Evolutionary conservation across 2,113 vertebrate genomes (phyloP).

Genomic region (Misgurnus mizolepis): DNA sequence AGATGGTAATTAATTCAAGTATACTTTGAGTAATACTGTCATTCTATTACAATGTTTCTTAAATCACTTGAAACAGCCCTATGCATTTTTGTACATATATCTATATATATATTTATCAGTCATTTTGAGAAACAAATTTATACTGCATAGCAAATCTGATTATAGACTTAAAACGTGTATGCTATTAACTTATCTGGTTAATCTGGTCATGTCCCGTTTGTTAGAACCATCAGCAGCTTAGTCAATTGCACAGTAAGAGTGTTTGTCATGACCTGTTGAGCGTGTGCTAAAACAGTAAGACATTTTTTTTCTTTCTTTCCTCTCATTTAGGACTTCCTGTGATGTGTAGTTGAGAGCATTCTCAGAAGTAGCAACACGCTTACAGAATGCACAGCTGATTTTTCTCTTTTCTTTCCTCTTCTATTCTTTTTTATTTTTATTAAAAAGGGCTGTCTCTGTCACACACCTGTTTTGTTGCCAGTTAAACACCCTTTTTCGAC

Average conservation of each 20-base stretch:
- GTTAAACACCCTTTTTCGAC: constrained; percentile 36
- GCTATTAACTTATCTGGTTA: constrained; percentile 55
- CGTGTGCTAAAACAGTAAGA: constrained; percentile 65
- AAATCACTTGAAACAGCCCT: constrained; percentile 58
- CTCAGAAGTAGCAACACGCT: constrained; percentile 66
- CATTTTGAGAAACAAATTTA: constrained; percentile 57
- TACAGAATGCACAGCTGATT: constrained; percentile 59
- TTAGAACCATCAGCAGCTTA: constrained; percentile 44
- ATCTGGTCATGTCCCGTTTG: constrained; percentile 54
- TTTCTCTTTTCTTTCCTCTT: neutral
- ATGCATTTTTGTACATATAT: constrained; percentile 64
- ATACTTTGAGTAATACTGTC: constrained; percentile 31
- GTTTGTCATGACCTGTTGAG: constrained; percentile 59
- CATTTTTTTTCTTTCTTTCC: constrained; percentile 64
- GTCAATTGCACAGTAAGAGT: constrained; percentile 57
- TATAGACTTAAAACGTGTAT: constrained; percentile 50
- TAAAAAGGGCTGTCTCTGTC: neutral
- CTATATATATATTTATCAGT: constrained; percentile 45
- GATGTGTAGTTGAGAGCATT: constrained; percentile 67
- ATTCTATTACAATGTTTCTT: constrained; percentile 53
- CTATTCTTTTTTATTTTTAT: neutral
- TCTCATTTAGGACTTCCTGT: constrained; percentile 69
- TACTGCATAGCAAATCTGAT: constrained; percentile 55
- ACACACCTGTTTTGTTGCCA: constrained; percentile 51
- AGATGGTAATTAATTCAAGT: constrained; percentile 39